Base-by-base conservation (phyloP, 2,113 vertebrate species). In the Amphiprion ocellaris region DNA sequence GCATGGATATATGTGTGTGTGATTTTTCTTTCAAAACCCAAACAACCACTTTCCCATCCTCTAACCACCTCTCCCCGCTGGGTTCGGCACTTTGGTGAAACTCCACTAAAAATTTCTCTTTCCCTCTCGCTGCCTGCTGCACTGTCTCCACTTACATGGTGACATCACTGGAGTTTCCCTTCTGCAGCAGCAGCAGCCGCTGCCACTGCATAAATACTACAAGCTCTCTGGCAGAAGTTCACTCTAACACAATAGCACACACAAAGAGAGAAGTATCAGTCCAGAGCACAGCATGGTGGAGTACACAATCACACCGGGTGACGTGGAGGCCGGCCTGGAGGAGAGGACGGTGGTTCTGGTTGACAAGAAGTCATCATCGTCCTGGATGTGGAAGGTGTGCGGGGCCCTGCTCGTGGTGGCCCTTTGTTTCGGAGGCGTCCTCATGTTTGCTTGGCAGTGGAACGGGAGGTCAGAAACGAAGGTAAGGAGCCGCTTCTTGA, bases 111-210 rank as follows among this genome's bases (percentile, higher is more conserved):
- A 17, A 21, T 77, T 83, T 87, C 65, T 83, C 68, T 91, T 93
- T 92, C 90, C 89, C 73, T 73, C 84, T 6, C 28, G 2, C 33
- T 9, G 49, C 49, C 12, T 15, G 17, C 49, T 1, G 26, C 12
- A 5, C 30, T 74, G 75, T 88, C 85, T 90, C 90, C 91, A 12
- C 77, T 90, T 77, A 74, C 82, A 67, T 0, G 19, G 91, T 95
- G 91, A 95, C 94, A 94, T 95, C 94, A 95, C 85, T 81, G 94
- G 94, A 95, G 90, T 95, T 95, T 93, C 94, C 92, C 81, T 58
- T 77, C 24, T 49, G 79, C 81, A 66, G 33, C 63, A 59, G 79
- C 81, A 60, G 28, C 63, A 63, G 65, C 74, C 47, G 66, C 83
- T 69, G 72, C 79, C 4, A 9, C 49, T 23, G 89, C 90, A 92